These are phyloP conservation scores for Phylloscopus collybita DNA, from an alignment of 2,797 vertebrate species.

Conservation along the genomic window DNA sequence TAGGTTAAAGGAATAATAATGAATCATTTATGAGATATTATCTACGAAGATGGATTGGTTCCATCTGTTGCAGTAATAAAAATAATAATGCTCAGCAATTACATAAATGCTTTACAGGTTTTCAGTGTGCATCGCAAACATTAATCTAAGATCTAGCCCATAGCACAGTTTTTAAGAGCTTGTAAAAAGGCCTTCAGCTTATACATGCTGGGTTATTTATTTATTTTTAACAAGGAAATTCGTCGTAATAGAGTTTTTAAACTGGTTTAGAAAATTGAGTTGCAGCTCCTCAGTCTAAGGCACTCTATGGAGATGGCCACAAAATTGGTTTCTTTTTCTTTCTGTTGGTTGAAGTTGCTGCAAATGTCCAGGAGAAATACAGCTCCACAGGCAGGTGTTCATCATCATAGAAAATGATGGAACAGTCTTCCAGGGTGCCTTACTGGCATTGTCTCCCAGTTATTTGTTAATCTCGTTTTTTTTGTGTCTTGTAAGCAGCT, in stretches of 20 bases:
- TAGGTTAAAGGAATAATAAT: conserved; percentile 77
- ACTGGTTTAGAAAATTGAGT: conserved; percentile 28
- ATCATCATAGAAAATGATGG: conserved; percentile 6
- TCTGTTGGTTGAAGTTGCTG: neutral
- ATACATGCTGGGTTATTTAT: conserved; percentile 29
- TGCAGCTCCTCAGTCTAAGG: neutral
- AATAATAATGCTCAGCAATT: conserved; percentile 75
- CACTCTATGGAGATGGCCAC: neutral
- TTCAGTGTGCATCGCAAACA: conserved; percentile 67
- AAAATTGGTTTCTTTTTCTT: neutral
- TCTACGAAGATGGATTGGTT: conserved; percentile 78
- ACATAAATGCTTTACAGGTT: conserved; percentile 72
- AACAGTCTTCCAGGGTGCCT: neutral
- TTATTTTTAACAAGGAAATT: conserved; percentile 51
- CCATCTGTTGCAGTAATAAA: conserved; percentile 78
- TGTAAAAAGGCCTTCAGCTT: conserved; percentile 50
- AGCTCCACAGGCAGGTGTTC: conserved; percentile 24
- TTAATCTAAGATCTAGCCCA: conserved; percentile 70
- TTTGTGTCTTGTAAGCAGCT: neutral
- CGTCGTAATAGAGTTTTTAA: neutral
- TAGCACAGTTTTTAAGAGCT: conserved; percentile 65
- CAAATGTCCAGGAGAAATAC: neutral
- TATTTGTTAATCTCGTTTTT: conserved; percentile 7
- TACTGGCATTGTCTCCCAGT: neutral
- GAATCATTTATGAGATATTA: conserved; percentile 84